Base-by-base conservation (phyloP, 2,797 vertebrate genomes). In the Sebastes kiyomatsui region DNA sequence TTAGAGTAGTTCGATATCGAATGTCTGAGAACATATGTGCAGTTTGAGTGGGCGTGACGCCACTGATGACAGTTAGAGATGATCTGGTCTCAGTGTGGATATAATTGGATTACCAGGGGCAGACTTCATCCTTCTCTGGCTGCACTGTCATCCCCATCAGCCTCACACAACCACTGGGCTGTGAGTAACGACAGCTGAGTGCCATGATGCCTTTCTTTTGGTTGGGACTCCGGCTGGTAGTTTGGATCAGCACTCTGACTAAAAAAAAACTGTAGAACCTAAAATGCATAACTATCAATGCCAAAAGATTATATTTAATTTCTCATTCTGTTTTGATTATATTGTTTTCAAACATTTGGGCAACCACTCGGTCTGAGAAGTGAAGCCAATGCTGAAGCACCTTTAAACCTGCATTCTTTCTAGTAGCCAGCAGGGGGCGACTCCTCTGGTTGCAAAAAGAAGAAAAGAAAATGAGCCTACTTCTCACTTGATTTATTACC, bases 51-150 rank as follows among this genome's bases (percentile, higher is more conserved):
- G 70, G 16, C 56, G 4, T 3, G 30, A 14, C 10, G 22, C 13
- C 58, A 13, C 61, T 18, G 69, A 25, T 25, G 70, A 61, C 52
- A 16, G 38, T 22, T 13, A 16, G 59, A 84, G 72, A 16, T 25
- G 30, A 22, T 66, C 74, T 78, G 75, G 49, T 78, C 33, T 83
- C 56, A 68, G 33, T 65, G 80, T 62, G 14, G 46, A 32, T 75
- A 25, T 90, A 84, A 88, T 56, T 84, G 82, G 77, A 90, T 90
- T 73, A 90, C 3, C 75, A 49, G 72, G 23, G 73, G 56, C 77
- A 76, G 73, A 8, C 67, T 78, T 89, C 77, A 75, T 82, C 85
- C 81, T 72, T 73, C 85, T 77, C 30, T 60, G 67, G 49, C 65
- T 30, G 1, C 68, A 54, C 58, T 12, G 56, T 67, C 76, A n/a